phyloP scores from a whole-genome alignment of 2,888 invertebrate species.

The Embidobia sp. region DNA sequence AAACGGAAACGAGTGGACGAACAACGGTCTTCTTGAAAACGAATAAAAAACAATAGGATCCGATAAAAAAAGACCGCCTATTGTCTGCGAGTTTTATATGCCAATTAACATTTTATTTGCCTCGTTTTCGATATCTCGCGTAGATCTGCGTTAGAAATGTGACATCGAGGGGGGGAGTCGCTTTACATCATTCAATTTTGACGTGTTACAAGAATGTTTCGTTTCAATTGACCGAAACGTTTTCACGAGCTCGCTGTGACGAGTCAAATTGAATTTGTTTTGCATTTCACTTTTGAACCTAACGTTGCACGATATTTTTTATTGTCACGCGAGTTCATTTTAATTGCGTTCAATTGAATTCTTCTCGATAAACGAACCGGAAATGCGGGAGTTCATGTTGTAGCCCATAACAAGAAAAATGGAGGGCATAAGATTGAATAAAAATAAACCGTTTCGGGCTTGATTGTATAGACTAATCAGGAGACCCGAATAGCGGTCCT shows the following conservation, averaged over 20 bases:
- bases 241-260: neutral
- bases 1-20: no score
- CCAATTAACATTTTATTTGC: no score
- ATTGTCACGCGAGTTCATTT: conserved; percentile 54
- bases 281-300: conserved; percentile 51
- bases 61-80: no score
- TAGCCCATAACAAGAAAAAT: conserved; percentile 43
- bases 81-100: no score
- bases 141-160: no score
- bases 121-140: no score
- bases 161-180: no score
- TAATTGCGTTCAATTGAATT: conserved; percentile 60
- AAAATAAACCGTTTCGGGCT: conserved; percentile 55
- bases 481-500: neutral
- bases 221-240: neutral
- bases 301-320: conserved; percentile 47
- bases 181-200: no score
- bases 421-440: conserved; percentile 46
- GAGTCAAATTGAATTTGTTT: conserved; percentile 41
- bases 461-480: conserved; percentile 47
- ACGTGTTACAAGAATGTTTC: no score
- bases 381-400: conserved; percentile 61
- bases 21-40: no score
- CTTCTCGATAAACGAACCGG: conserved; percentile 62
- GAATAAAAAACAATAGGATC: no score